Evolutionary conservation across 2,888 invertebrate species (phyloP), one percentile per base, ranked within the genome.

Genomic region (Idaea aversata): DNA sequence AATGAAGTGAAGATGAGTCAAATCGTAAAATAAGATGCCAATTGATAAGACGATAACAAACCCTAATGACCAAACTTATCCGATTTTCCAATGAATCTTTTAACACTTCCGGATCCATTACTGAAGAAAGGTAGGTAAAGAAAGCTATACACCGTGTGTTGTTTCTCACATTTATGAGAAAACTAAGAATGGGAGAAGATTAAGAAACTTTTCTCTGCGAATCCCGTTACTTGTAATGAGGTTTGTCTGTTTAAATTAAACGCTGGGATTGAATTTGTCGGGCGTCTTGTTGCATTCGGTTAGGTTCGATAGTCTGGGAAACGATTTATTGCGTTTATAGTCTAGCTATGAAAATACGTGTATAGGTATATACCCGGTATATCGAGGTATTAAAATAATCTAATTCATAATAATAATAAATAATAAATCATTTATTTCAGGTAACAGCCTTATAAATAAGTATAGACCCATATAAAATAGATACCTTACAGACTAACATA

Each of bases 181-280:
- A 87, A 87, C 85, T 87, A 86, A 86, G 87, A 85, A 87, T 86
- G 76, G 79, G 75, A 86, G 81, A 78, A 83, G 85, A 90, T 90
- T 88, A 86, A 78, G 78, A 79, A 88, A 88, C 81, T 88, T 88
- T 76, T 73, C 67, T 25, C 72, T 74, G 74, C 75, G 80, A 84
- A 84, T 82, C 80, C 75, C 75, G 73, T 74, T 77, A 75, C 73
- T 77, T 70, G 82, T 85, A 86, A 88, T 83, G 83, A 83, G 83
- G 79, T 87, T 78, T 79, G 83, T 82, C 81, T 84, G 84, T 81
- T 84, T 84, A 81, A 85, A 87, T 88, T 85, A 84, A 85, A 83
- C 74, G 73, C 80, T 77, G 74, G 73, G 77, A 78, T 84, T 77
- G 78, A 78, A 77, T 81, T 77, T 68, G 64, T 15, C 65, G 59